Base-by-base conservation (phyloP, 2,113 vertebrate genomes). In the Paracanthobrama guichenoti region DNA sequence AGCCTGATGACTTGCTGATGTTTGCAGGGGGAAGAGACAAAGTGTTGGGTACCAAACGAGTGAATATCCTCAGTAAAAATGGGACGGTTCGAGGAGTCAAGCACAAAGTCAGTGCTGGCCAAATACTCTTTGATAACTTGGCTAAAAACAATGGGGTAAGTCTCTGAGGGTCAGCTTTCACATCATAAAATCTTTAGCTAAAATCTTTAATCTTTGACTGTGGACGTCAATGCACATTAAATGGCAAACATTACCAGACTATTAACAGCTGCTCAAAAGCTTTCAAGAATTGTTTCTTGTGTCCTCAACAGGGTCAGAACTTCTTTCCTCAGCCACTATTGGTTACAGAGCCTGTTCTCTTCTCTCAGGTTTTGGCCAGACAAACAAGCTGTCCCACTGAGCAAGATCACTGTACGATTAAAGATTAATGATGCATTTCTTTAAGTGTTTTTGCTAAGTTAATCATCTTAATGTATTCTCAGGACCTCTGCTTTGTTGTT, bases 31-130 rank as follows among this genome's bases (percentile, higher is more conserved):
- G 95, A 67, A 84, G 86, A 66, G 88, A 94, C 91, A 94, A 92
- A 88, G 89, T 91, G 2, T 97, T 98, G 91, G 95, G 94, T 73
- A 95, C 94, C 53, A 98, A 96, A 89, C 91, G 97, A 89, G 94
- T 99, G 91, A 97, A 99, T 91, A 99, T 99, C 88, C 93, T 98
- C 86, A 99, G 98, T 90, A 98, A 98, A 92, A 99, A 99, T 0
- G 98, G 98, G 60, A 99, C 98, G 22, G 96, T 99, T 48, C 95
- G 98, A 88, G 98, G 98, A 44, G 96, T 99, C 88, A 98, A 97
- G 88, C 95, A 99, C 87, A 99, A 99, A 96, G 98, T 99, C 92
- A 98, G 96, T 18, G 97, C 98, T 12, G 97, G 97, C 53, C 98
- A 99, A 94, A 95, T 95, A 48, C 95, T 97, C 20, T 99, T 99